Conservation (phyloP, 2,888 invertebrate species). For the Thecophora atra region DNA sequence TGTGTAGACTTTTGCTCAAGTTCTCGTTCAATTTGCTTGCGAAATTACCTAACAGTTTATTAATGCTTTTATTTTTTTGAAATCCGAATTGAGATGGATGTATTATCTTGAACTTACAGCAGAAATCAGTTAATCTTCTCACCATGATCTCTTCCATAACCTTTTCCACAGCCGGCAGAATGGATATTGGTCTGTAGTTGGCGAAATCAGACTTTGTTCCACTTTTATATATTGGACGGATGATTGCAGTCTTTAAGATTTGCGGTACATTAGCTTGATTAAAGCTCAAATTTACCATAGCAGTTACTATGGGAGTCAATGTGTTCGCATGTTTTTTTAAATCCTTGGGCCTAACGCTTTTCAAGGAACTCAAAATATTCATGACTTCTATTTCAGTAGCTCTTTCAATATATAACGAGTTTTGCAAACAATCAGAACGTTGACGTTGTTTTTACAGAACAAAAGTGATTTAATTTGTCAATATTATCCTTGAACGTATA, state of each 20-base stretch:
- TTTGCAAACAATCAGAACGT: not conserved
- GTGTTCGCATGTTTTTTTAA: conserved; percentile 19
- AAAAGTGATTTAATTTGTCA: conserved; percentile 21
- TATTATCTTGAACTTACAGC: conserved; percentile 24
- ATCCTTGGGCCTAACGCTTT: conserved; percentile 28
- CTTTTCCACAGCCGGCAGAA: conserved; percentile 25
- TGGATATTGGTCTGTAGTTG: conserved; percentile 27
- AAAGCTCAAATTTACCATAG: conserved; percentile 8
- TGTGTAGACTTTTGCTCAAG: conserved; percentile 19
- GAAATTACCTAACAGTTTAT: conserved; percentile 19
- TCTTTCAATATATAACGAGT: not conserved
- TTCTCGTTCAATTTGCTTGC: conserved; percentile 6
- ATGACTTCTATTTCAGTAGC: conserved; percentile 28
- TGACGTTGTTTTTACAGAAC: conserved; percentile 14
- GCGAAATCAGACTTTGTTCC: conserved; percentile 27
- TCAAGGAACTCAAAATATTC: too few species aligned
- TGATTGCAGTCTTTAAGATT: conserved; percentile 18
- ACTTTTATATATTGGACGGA: conserved; percentile 27
- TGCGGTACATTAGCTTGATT: not conserved
- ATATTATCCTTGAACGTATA: conserved; percentile 18
- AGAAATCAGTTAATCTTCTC: conserved; percentile 16
- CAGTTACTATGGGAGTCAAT: conserved; percentile 15
- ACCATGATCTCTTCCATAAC: conserved; percentile 35
- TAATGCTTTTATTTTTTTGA: conserved; percentile 26
- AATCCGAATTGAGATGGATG: conserved; percentile 23